Conservation (phyloP, 2,888 invertebrate species). For the Aphidius colemani region DNA sequence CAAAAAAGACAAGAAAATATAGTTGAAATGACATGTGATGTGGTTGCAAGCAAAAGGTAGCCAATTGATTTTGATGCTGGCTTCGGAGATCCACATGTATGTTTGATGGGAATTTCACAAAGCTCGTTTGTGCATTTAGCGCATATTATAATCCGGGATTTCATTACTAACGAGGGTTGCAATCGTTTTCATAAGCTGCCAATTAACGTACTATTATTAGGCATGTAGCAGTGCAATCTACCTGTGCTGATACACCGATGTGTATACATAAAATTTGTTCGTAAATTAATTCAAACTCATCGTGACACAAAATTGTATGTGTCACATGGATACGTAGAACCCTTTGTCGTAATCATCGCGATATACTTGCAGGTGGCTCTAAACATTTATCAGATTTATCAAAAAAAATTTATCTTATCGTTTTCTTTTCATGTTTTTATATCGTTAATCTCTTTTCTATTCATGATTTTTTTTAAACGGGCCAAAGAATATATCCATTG, state of each 20-base stretch:
- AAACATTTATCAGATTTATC: slow-evolving; percentile 7
- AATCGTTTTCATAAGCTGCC: slow-evolving; percentile 53
- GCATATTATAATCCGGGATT: slow-evolving; percentile 17
- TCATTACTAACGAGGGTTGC: slow-evolving; percentile 51
- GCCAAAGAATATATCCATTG: too few species aligned
- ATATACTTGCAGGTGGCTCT: slow-evolving; percentile 16
- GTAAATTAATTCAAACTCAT: slow-evolving; percentile 55
- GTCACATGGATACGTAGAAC: neutral
- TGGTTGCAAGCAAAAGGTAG: too few species aligned
- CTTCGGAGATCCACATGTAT: slow-evolving; percentile 25
- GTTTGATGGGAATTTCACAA: slow-evolving; percentile 37
- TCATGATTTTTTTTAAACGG: too few species aligned
- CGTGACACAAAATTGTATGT: slow-evolving; percentile 5
- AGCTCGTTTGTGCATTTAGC: slow-evolving; percentile 35
- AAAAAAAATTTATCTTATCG: neutral
- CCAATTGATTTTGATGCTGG: too few species aligned
- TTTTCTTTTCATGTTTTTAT: slow-evolving; percentile 12
- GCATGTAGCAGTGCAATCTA: slow-evolving; percentile 20
- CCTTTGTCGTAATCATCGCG: slow-evolving; percentile 21
- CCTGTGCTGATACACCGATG: too few species aligned
- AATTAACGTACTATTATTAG: slow-evolving; percentile 53
- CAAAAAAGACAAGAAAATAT: too few species aligned
- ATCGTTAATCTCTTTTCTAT: neutral
- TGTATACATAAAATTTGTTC: slow-evolving; percentile 34
- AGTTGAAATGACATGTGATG: too few species aligned